A percentile compares a stretch with the other conserved stretches of the same genome.
These are phyloP conservation scores for Balaeniceps rex DNA, from an alignment of 2,113 vertebrate species.

Conservation along the genomic window DNA sequence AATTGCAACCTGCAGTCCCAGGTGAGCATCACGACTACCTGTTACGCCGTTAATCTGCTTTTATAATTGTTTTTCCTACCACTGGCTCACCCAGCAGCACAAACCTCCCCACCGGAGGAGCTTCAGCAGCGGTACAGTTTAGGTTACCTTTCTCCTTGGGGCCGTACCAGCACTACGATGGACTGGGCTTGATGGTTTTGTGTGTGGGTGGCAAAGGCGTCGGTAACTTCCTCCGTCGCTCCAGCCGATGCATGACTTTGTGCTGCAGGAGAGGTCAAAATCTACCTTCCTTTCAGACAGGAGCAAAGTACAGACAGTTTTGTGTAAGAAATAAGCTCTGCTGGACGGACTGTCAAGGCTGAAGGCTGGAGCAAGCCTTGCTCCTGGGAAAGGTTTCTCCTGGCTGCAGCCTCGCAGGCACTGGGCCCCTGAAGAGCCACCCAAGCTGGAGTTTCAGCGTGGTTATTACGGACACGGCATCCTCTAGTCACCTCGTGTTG, in stretches of 20 bases:
- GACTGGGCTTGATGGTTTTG: background rate
- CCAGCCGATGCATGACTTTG: background rate
- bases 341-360: background rate
- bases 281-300: background rate
- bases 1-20: background rate
- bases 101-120: background rate
- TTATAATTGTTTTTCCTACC: background rate
- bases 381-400: background rate
- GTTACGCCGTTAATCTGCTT: background rate
- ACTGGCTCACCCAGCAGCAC: background rate
- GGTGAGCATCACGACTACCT: accelerated
- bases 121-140: background rate
- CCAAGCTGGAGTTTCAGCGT: background rate
- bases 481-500: background rate
- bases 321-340: background rate
- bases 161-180: background rate
- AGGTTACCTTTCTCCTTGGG: background rate
- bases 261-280: background rate
- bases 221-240: background rate
- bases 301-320: background rate
- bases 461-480: background rate
- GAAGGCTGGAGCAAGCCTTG: background rate
- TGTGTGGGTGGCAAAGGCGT: background rate
- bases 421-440: background rate
- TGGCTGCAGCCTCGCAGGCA: accelerated